phyloP scores from a whole-genome alignment of 2,113 vertebrate species.

The Hemiscyllium ocellatum region DNA sequence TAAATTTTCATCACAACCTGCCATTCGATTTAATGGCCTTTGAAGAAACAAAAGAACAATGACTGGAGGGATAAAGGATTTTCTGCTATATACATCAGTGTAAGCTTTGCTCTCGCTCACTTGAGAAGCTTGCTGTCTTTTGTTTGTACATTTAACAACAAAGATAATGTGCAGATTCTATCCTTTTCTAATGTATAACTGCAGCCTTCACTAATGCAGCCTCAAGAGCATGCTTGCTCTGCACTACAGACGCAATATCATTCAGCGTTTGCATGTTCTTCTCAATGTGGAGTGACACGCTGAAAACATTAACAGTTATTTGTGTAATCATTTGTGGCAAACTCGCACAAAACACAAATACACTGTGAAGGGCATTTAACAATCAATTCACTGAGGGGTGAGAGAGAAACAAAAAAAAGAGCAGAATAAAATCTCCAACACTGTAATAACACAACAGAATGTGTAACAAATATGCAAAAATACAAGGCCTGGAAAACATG shows the following conservation, averaged over 20 bases:
- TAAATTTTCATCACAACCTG: slow-evolving; percentile 98
- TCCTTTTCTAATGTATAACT: slow-evolving; percentile 53
- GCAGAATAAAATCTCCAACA: slow-evolving; percentile 34
- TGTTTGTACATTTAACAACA: slow-evolving; percentile 58
- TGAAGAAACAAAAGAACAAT: slow-evolving; percentile 88
- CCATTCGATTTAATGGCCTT: slow-evolving; percentile 95
- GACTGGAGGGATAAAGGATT: slow-evolving; percentile 68
- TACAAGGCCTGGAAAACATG: slow-evolving; percentile 34
- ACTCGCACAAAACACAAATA: slow-evolving; percentile 28
- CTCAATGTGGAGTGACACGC: slow-evolving; percentile 23
- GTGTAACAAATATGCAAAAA: slow-evolving; percentile 59
- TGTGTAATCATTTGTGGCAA: slow-evolving; percentile 38
- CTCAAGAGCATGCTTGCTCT: slow-evolving; percentile 51
- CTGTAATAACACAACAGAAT: slow-evolving; percentile 45
- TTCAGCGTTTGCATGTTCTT: slow-evolving; percentile 38
- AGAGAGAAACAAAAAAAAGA: slow-evolving; percentile 12
- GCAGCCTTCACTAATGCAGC: slow-evolving; percentile 63
- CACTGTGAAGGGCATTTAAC: slow-evolving; percentile 37
- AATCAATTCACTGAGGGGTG: slow-evolving; percentile 27
- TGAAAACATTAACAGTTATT: slow-evolving; percentile 38
- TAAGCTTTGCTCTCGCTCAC: slow-evolving; percentile 59
- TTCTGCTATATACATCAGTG: slow-evolving; percentile 62
- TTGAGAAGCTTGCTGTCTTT: slow-evolving; percentile 61
- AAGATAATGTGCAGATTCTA: slow-evolving; percentile 61
- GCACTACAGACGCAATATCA: slow-evolving; percentile 39